phyloP scores from a whole-genome alignment of 2,113 vertebrate genomes.

The Gadus chalcogrammus region DNA sequence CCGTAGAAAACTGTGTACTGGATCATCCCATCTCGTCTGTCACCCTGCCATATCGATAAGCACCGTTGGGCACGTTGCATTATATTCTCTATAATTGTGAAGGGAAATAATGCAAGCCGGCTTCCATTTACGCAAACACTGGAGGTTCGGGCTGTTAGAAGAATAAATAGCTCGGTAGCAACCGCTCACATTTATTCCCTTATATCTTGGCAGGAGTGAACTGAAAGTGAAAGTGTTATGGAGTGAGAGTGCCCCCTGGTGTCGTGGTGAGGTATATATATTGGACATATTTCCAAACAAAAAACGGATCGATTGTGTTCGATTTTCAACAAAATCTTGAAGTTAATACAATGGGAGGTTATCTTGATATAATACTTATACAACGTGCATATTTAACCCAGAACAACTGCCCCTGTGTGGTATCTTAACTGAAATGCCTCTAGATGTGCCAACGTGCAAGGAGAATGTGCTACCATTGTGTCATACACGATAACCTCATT shows the following conservation, averaged over 20 bases:
- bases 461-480: too few species aligned
- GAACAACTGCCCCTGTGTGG: too few species aligned
- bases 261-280: constrained; percentile 16
- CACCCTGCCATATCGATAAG: neutral
- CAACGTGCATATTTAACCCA: too few species aligned
- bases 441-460: too few species aligned
- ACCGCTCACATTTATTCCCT: neutral
- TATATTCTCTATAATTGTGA: neutral
- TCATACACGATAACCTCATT: too few species aligned
- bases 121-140: constrained; percentile 43
- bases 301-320: too few species aligned
- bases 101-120: constrained; percentile 47
- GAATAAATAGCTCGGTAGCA: neutral
- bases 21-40: neutral
- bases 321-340: too few species aligned
- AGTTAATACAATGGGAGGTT: too few species aligned
- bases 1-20: neutral
- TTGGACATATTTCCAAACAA: too few species aligned
- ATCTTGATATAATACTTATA: too few species aligned
- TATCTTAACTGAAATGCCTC: too few species aligned
- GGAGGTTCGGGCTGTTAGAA: constrained; percentile 48
- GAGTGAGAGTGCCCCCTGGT: constrained; percentile 61
- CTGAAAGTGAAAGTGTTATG: constrained; percentile 21
- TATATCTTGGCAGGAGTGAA: constrained; percentile 1
- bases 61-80: neutral